Conservation (phyloP, 2,797 vertebrate genomes). For the Nothura maculosa region DNA sequence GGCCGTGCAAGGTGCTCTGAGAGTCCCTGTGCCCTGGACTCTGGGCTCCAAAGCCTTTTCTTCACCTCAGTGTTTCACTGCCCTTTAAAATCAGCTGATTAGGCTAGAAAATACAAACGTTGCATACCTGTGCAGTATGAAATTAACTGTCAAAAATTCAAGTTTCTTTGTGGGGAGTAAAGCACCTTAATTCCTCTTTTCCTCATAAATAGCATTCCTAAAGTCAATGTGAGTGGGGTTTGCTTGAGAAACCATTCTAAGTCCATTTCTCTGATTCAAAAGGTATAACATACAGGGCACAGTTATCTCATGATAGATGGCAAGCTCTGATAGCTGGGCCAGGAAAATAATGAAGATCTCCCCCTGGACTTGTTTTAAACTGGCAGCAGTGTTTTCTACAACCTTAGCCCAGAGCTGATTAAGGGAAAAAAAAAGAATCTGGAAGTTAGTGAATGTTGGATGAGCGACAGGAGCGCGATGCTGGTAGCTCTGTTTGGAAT, state of each 20-base stretch:
- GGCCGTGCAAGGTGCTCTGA: neutral
- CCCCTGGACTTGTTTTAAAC: conserved; percentile 57
- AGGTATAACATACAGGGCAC: neutral
- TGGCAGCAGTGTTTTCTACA: conserved; percentile 64
- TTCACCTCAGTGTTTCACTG: neutral
- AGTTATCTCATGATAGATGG: neutral
- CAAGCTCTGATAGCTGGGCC: neutral
- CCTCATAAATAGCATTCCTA: neutral
- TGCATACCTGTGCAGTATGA: neutral
- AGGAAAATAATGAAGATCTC: conserved; percentile 41
- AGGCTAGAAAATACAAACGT: too few species aligned
- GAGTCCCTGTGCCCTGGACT: too few species aligned
- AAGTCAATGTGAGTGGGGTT: too few species aligned
- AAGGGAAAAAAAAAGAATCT: conserved; percentile 21
- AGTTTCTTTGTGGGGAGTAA: neutral
- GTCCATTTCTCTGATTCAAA: neutral
- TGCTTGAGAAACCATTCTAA: neutral
- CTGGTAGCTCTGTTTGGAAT: conserved; percentile 79
- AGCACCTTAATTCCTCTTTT: neutral
- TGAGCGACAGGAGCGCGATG: conserved; percentile 71
- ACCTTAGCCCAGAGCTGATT: conserved; percentile 74
- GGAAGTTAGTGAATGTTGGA: conserved; percentile 69
- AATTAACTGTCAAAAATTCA: neutral
- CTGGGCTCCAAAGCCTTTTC: neutral
- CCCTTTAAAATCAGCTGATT: too few species aligned